Conservation (phyloP, 2,888 invertebrate species). For the Conus canariensis region DNA sequence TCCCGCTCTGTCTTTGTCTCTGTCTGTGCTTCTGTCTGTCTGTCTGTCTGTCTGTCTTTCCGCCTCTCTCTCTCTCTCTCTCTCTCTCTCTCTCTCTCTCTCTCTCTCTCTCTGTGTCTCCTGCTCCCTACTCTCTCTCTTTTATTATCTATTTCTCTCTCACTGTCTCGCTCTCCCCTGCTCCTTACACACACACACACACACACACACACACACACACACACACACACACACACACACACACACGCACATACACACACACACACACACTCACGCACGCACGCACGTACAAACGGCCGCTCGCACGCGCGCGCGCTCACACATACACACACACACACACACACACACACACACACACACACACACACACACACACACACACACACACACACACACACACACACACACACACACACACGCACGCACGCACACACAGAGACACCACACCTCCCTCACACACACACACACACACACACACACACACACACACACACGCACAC, state of each 20-base stretch:
- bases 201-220: background rate
- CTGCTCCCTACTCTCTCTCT: too few species aligned
- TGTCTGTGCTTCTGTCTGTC: too few species aligned
- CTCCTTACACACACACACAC: too few species aligned
- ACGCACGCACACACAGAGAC: background rate
- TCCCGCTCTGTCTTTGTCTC: too few species aligned
- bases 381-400: background rate
- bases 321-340: background rate
- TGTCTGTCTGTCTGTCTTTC: background rate
- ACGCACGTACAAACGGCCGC: too few species aligned
- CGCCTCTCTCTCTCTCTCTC: background rate
- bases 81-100: background rate
- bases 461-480: background rate
- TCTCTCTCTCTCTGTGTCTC: too few species aligned
- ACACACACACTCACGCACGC: background rate
- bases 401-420: background rate
- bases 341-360: background rate
- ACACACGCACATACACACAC: background rate
- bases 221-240: background rate
- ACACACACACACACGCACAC: background rate
- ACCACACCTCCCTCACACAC: too few species aligned
- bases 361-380: background rate
- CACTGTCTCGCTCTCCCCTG: too few species aligned
- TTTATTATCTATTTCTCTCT: too few species aligned
- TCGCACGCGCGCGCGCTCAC: background rate